These are phyloP conservation scores for Panonychus citri DNA, from an alignment of 1,140 invertebrate genomes.

Conservation along the genomic window DNA sequence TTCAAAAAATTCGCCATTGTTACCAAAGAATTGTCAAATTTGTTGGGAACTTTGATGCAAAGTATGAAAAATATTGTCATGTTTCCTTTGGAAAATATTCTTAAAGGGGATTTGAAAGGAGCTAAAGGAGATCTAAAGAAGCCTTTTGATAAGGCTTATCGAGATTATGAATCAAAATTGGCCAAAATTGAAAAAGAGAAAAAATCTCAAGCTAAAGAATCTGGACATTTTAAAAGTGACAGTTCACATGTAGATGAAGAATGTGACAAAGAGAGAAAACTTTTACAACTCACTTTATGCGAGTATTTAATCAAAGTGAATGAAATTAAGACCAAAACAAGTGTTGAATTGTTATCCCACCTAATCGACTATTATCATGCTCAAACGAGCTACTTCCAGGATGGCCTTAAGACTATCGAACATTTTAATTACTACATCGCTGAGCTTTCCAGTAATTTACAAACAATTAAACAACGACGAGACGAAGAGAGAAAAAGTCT, in stretches of 20 bases:
- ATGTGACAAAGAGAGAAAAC: conserved; percentile 81
- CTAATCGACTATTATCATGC: conserved; percentile 93
- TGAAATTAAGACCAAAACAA: conserved; percentile 94
- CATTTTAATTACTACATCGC: conserved; percentile 84
- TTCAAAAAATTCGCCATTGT: conserved; percentile 89
- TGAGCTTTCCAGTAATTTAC: conserved; percentile 63
- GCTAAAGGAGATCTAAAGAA: conserved; percentile 85
- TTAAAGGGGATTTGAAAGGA: conserved; percentile 75
- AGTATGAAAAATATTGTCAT: conserved; percentile 88
- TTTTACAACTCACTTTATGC: conserved; percentile 90
- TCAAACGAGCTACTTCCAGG: conserved; percentile 76
- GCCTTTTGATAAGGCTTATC: conserved; percentile 86
- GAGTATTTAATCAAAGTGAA: conserved; percentile 97
- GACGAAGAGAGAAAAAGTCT: conserved; percentile 69
- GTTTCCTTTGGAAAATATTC: conserved; percentile 76
- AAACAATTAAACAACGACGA: conserved; percentile 73
- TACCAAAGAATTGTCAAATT: conserved; percentile 73
- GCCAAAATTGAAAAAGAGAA: conserved; percentile 87
- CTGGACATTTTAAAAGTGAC: conserved; percentile 67
- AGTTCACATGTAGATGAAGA: conserved; percentile 75
- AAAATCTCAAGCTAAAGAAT: conserved; percentile 62
- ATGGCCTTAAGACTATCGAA: conserved; percentile 84
- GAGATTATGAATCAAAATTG: conserved; percentile 79
- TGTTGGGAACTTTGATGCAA: conserved; percentile 93
- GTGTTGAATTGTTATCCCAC: conserved; percentile 80